These are phyloP conservation scores for Amorpha juglandis DNA, from an alignment of 2,888 invertebrate genomes.

Conservation along the genomic window DNA sequence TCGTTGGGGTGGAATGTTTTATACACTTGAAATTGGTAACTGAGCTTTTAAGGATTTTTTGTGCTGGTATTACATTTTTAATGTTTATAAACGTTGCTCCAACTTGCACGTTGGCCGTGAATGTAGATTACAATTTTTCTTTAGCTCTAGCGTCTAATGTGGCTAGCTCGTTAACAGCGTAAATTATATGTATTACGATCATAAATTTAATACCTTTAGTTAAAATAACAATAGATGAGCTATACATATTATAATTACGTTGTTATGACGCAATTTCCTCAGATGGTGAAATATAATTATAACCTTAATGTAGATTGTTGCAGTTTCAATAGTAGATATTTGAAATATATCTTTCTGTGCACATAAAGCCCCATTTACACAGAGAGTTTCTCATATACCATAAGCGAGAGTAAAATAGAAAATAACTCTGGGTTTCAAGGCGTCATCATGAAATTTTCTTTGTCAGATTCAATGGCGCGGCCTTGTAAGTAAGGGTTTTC, in stretches of 20 bases:
- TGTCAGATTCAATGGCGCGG: too few species aligned
- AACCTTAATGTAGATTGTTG: slow-evolving; percentile 2
- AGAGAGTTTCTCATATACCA: too few species aligned
- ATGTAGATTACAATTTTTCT: slow-evolving; percentile 22
- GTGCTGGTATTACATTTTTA: slow-evolving; percentile 12
- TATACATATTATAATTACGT: neutral
- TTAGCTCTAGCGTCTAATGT: neutral
- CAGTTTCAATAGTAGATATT: neutral
- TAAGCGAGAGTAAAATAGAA: too few species aligned
- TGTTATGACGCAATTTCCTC: slow-evolving; percentile 6
- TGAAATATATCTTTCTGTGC: too few species aligned
- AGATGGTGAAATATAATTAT: neutral
- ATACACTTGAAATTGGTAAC: slow-evolving; percentile 71
- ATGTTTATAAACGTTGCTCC: slow-evolving; percentile 10
- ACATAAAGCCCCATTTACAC: too few species aligned
- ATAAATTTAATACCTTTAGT: neutral
- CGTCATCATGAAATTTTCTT: too few species aligned
- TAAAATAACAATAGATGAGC: neutral
- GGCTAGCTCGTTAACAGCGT: neutral
- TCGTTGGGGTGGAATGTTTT: slow-evolving; percentile 72
- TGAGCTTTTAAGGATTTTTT: slow-evolving; percentile 53
- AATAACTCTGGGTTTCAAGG: too few species aligned
- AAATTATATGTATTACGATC: neutral
- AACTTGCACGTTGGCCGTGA: neutral
- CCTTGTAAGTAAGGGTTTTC: too few species aligned